phyloP scores from a whole-genome alignment of 2,888 invertebrate species.

The Trachelus iudaicus region DNA sequence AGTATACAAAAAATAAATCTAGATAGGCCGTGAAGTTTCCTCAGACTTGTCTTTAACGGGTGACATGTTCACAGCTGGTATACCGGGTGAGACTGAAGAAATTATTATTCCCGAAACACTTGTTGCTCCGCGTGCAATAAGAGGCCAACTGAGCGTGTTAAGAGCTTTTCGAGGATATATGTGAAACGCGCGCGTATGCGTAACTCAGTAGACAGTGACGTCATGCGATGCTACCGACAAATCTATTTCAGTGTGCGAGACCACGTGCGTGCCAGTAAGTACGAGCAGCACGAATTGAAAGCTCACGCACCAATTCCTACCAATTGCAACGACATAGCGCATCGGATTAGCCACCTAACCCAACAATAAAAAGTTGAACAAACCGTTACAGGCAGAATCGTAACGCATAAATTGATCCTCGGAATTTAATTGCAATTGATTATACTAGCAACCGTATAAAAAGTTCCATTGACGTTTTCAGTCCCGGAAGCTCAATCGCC shows the following conservation, averaged over 20 bases:
- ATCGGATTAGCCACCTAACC: neutral
- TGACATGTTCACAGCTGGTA: neutral
- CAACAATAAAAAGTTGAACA: neutral
- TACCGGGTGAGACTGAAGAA: neutral
- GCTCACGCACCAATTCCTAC: neutral
- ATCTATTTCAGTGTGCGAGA: constrained; percentile 31
- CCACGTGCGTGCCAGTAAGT: neutral
- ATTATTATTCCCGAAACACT: constrained; percentile 27
- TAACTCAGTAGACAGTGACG: constrained; percentile 25
- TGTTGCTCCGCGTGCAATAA: constrained; percentile 41
- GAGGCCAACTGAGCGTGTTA: constrained; percentile 33
- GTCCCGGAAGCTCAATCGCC: neutral
- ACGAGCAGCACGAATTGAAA: neutral
- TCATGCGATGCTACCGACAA: constrained; percentile 35
- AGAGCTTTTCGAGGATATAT: constrained; percentile 14
- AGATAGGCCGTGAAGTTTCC: neutral
- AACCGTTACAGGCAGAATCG: neutral
- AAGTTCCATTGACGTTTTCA: neutral
- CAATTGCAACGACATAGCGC: neutral
- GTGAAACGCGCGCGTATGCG: constrained; percentile 7
- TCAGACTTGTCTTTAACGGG: neutral
- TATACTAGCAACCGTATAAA: neutral
- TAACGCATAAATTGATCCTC: neutral
- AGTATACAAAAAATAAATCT: neutral
- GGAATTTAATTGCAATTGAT: neutral